phyloP scores from a whole-genome alignment of 2,113 vertebrate genomes.

The Petrocephalus microphthalmus region DNA sequence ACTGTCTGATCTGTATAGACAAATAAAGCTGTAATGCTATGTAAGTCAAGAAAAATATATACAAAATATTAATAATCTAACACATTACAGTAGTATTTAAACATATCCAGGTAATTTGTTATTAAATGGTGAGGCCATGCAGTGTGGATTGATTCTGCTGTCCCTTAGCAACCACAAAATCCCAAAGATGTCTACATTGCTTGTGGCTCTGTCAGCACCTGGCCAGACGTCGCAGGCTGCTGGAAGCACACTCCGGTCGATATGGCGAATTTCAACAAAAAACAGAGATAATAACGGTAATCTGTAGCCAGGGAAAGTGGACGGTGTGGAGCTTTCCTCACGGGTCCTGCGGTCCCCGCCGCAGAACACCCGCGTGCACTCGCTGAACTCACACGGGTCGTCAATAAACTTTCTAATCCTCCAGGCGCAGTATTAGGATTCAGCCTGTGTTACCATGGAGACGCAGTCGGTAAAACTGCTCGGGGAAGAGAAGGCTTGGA shows the following conservation, averaged over 20 bases:
- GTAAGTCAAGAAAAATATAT: neutral
- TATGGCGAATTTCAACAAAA: neutral
- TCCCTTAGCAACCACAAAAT: neutral
- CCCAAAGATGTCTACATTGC: neutral
- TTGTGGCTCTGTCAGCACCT: neutral
- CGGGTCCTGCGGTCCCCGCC: neutral
- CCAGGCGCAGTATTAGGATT: constrained; percentile 38
- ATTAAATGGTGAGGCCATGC: neutral
- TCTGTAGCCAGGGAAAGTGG: neutral
- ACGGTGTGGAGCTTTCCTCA: neutral
- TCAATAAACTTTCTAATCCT: constrained; percentile 36
- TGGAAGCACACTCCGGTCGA: neutral
- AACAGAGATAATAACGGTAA: neutral
- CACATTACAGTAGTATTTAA: neutral
- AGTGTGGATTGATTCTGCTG: neutral
- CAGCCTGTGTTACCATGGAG: constrained; percentile 39
- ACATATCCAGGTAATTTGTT: neutral
- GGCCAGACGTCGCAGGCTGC: neutral
- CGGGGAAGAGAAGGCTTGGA: constrained; percentile 5
- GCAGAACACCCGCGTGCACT: neutral
- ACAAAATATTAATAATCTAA: neutral
- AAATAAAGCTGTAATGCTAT: neutral
- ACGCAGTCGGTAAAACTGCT: constrained; percentile 32
- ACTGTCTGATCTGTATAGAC: neutral
- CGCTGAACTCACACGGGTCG: constrained; percentile 36